phyloP scores from a whole-genome alignment of 2,888 invertebrate species.

The Cheilosia scutellata region DNA sequence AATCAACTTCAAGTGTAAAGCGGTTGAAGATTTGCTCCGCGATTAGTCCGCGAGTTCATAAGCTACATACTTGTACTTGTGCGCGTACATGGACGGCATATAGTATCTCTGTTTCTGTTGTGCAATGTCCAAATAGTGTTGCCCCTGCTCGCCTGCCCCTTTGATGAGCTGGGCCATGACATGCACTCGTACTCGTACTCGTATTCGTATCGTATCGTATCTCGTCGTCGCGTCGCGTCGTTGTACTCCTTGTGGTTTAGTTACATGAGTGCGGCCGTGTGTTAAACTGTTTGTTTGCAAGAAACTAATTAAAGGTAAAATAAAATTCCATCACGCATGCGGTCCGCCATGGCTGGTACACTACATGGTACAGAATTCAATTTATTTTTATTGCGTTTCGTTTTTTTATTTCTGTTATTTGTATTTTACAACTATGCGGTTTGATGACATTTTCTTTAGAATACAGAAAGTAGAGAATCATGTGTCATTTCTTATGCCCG shows the following conservation, averaged over 20 bases:
- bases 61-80: not conserved
- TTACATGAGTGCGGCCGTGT: slow-evolving; percentile 8
- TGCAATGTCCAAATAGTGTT: slow-evolving; percentile 32
- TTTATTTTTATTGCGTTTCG: slow-evolving; percentile 52
- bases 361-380: slow-evolving; percentile 52
- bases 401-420: slow-evolving; percentile 14
- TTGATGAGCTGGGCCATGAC: too few relatives aligned
- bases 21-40: slow-evolving; percentile 36
- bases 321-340: slow-evolving; percentile 68
- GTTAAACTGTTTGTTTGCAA: slow-evolving; percentile 18
- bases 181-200: too few relatives aligned
- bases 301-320: slow-evolving; percentile 63
- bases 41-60: slow-evolving; percentile 46
- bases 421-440: slow-evolving; percentile 24
- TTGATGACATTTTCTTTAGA: slow-evolving; percentile 19
- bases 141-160: not conserved
- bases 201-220: too few relatives aligned
- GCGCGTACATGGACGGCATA: slow-evolving; percentile 3
- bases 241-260: slow-evolving; percentile 36
- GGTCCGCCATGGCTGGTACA: slow-evolving; percentile 16
- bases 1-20: slow-evolving; percentile 47
- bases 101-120: not conserved
- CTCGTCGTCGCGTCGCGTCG: not conserved
- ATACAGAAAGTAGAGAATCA: not conserved
- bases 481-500: too few relatives aligned